These are phyloP conservation scores for Orchestia grillus DNA, from an alignment of 1,140 invertebrate genomes.

Conservation along the genomic window DNA sequence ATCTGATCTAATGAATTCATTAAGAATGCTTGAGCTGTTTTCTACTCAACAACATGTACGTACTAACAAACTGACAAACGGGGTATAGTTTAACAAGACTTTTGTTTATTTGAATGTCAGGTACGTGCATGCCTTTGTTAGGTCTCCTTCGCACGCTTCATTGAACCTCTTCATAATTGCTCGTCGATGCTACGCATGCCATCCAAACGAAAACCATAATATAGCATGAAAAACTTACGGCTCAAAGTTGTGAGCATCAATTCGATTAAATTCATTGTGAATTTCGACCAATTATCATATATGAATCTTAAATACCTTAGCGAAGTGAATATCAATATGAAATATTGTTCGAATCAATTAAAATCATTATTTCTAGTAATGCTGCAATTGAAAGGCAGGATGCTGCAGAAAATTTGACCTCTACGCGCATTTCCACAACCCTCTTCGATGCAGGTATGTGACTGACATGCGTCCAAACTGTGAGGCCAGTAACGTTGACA, in stretches of 20 bases:
- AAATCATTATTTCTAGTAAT: not conserved
- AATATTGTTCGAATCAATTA: not conserved
- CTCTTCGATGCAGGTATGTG: not conserved
- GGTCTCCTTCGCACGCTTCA: not conserved
- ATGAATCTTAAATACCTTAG: not conserved
- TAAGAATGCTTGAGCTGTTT: not conserved
- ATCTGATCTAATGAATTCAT: not conserved
- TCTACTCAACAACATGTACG: not conserved
- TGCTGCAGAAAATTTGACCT: not conserved
- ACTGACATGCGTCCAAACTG: not conserved
- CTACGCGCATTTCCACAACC: not conserved
- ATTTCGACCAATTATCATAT: not conserved
- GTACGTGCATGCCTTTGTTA: not conserved
- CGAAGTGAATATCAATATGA: not conserved
- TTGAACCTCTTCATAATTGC: not conserved
- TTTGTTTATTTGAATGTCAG: not conserved
- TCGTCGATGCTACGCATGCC: not conserved
- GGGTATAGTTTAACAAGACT: not conserved
- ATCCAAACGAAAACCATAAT: not conserved
- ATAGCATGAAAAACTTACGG: not conserved
- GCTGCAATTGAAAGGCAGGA: too few relatives aligned
- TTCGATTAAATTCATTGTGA: not conserved
- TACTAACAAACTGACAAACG: not conserved
- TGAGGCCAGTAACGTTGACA: not conserved
- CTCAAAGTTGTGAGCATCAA: not conserved